Evolutionary conservation across 2,888 invertebrate genomes (phyloP).

Genomic region (Achlya flavicornis): DNA sequence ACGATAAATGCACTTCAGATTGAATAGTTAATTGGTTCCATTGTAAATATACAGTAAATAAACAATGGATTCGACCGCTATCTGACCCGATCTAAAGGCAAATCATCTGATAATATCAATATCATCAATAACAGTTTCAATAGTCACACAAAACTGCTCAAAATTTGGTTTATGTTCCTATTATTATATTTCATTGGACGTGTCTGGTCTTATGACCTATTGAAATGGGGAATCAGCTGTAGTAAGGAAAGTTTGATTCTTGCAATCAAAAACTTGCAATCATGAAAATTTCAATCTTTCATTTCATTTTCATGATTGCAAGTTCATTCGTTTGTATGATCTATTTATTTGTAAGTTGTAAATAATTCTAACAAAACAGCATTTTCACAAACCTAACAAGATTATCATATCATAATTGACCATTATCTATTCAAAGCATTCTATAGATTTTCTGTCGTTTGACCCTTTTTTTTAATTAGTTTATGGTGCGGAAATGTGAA

Average conservation of each 20-base stretch:
- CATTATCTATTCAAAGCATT: not conserved
- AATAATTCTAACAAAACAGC: no score
- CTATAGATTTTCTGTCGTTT: conserved; percentile 20
- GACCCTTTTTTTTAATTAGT: conserved; percentile 24
- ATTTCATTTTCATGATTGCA: no score
- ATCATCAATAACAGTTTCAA: conserved; percentile 4
- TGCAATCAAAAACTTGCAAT: no score
- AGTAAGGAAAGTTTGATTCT: no score
- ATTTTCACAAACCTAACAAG: no score
- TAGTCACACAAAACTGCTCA: conserved; percentile 1
- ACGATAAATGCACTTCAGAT: not conserved
- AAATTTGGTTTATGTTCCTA: not conserved
- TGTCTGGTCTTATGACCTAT: not conserved
- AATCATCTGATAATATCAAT: conserved; percentile 5
- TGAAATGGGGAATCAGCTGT: not conserved
- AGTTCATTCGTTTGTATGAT: no score
- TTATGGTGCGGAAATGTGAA: conserved; percentile 28
- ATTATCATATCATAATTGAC: no score
- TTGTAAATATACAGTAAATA: not conserved
- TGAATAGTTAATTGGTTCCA: conserved; percentile 5
- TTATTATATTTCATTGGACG: not conserved
- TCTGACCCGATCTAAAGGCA: not conserved
- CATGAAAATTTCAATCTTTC: no score
- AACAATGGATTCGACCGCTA: conserved; percentile 9
- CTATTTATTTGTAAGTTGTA: no score